Base-by-base conservation (phyloP, 2,888 invertebrate species). In the Petrolisthes manimaculis region DNA sequence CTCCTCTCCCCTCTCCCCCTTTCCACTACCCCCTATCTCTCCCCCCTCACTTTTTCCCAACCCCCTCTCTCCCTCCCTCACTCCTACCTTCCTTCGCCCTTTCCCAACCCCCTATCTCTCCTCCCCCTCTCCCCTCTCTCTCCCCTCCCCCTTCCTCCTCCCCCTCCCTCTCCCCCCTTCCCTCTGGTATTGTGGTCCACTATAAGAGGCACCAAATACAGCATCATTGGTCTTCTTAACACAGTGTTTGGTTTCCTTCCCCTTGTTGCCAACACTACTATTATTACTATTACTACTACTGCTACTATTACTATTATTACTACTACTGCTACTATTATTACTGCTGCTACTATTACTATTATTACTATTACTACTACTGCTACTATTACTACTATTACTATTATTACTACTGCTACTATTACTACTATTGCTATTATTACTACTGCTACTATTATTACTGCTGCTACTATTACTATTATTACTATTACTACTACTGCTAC, bases 1-100 rank as follows among this genome's bases (percentile, higher is more conserved):
- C 4, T n/a, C 83, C 61, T 71, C 71, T 14, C 53, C 83, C 71
- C 56, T 71, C 83, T 53, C 61, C n/a, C 77, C 67, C 51, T 83
- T 24, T 67, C 9, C 53, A 53, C 55, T 21, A 21, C 37, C 21
- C 53, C 18, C 79, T 79, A 61, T 53, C 81, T 37, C 61, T 79
- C 79, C 55, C 79, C 21, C n/a, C 54, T 37, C 51, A n/a, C 24
- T 24, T 5, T 24, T 71, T 24, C 24, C 71, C 24, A n/a, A 24
- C 71, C 55, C 78, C 37, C 75, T 75, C 75, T 75, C 75, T 75
- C 78, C n/a, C 71, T 71, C 71, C n/a, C n/a, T n/a, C n/a, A 12
- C n/a, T n/a, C 71, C n/a, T 12, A 18, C n/a, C 71, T 71, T 18
- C n/a, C 71, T n/a, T 71, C 71, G 18, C 5, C 5, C n/a, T 61